Evolutionary conservation across 2,797 vertebrate species (phyloP).

Genomic region (Chlorospingus semifuscus): DNA sequence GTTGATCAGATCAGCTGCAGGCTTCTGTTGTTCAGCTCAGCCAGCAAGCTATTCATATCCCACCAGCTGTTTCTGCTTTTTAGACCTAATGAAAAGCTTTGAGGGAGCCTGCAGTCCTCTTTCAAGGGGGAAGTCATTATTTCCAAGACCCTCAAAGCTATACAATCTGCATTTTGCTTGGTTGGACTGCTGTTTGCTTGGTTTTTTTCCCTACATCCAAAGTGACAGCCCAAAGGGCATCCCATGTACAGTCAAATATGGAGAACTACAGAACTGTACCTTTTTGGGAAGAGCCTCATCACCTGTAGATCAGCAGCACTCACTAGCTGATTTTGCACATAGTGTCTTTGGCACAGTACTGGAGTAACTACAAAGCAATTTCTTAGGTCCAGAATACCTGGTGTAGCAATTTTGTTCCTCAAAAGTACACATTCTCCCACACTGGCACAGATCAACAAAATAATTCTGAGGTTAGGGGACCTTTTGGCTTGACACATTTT

Average conservation of each 20-base stretch:
- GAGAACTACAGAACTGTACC: neutral
- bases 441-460: neutral
- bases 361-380: neutral
- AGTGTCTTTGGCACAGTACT: neutral
- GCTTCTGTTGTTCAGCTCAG: slow-evolving; percentile 59
- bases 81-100: slow-evolving; percentile 61
- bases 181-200: neutral
- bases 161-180: neutral
- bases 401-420: neutral
- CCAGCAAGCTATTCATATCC: slow-evolving; percentile 69
- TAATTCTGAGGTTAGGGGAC: neutral
- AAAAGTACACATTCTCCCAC: neutral
- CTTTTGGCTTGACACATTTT: slow-evolving; percentile 28
- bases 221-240: neutral
- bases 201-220: neutral
- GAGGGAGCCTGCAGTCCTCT: slow-evolving; percentile 25
- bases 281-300: neutral
- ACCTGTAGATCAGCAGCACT: neutral
- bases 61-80: slow-evolving; percentile 71
- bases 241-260: neutral
- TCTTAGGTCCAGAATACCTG: neutral
- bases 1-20: slow-evolving; percentile 63
- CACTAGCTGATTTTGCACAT: neutral
- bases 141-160: slow-evolving; percentile 5
- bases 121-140: neutral